Evolutionary conservation across 2,113 vertebrate genomes (phyloP), one percentile per base, ranked within the genome.

Genomic region (Phalacrocorax carbo): DNA sequence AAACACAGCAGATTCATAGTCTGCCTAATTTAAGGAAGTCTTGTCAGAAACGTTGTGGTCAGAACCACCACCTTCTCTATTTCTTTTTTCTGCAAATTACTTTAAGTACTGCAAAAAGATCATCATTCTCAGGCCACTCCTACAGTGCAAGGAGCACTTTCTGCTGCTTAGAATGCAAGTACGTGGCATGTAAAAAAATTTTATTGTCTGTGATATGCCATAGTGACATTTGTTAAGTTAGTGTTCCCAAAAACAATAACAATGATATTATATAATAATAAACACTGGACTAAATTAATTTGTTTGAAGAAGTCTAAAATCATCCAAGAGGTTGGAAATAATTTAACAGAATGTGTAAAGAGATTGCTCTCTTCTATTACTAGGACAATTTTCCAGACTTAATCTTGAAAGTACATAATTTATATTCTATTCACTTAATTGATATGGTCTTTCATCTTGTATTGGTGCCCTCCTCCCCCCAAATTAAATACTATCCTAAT

Each of bases 381-480:
- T 68, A 34, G 21, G 51, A 69, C 30, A 68, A 58, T 83, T 91
- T 84, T 82, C 38, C 80, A 94, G 51, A 65, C 64, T 75, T 36
- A 64, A 76, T 44, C 69, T 42, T 60, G n/a, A 49, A 80, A 64
- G 18, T 27, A 66, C 34, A 2, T 32, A 22, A 65, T 38, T 96
- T 40, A 46, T 25, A 90, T 44, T 64, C 36, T 46, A 21, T 73
- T 72, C 21, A 77, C 7, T 55, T 40, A 40, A 58, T 51, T n/a
- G n/a, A 58, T 48, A 30, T 86, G 21, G 20, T 29, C 60, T 76
- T 87, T 84, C 21, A 36, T 84, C 88, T 58, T 66, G 32, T 79
- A 48, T 20, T 84, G 38, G 34, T 3, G 4, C 11, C 12, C 9
- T 18, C 9, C 10, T 13, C 22, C 2, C 0, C 2, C 15, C 34